phyloP scores from a whole-genome alignment of 2,113 vertebrate genomes.

The Rhynchopsitta pachyrhyncha region DNA sequence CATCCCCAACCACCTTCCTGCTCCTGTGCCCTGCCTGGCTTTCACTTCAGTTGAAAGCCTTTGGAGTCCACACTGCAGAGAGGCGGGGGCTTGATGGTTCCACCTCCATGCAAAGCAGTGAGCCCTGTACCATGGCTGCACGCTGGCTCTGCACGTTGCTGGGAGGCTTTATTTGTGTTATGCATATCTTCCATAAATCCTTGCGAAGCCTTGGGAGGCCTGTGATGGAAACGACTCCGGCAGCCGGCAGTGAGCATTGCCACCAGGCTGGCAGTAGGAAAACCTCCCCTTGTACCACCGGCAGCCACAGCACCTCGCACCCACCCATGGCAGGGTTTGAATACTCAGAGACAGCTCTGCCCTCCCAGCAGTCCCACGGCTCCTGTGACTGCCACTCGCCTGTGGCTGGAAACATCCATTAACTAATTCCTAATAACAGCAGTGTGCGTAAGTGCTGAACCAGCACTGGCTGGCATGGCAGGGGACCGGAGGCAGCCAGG shows the following conservation, averaged over 20 bases:
- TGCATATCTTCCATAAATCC: slow-evolving; percentile 32
- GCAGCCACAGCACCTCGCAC: neutral
- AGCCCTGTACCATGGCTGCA: neutral
- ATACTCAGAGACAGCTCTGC: slow-evolving; percentile 23
- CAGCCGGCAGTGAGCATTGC: neutral
- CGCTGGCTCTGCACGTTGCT: fast-evolving
- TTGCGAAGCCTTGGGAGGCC: neutral
- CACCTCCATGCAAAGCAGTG: neutral
- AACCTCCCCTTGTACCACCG: fast-evolving
- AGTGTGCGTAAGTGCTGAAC: slow-evolving; percentile 56
- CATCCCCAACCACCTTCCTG: neutral
- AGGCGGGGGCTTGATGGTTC: neutral
- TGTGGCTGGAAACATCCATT: slow-evolving; percentile 4
- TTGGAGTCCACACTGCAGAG: fast-evolving
- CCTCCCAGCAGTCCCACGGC: neutral
- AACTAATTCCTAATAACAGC: slow-evolving; percentile 66
- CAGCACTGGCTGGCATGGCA: slow-evolving; percentile 22
- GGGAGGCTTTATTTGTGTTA: slow-evolving; percentile 33
- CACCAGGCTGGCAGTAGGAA: neutral
- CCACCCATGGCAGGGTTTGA: neutral
- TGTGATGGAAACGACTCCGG: neutral
- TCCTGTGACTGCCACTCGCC: slow-evolving; percentile 31
- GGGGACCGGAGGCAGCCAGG: slow-evolving; percentile 7
- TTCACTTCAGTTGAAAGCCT: neutral
- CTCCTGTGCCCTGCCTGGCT: neutral